Conservation (phyloP, 2,888 invertebrate species). For the Synergus umbraculus region DNA sequence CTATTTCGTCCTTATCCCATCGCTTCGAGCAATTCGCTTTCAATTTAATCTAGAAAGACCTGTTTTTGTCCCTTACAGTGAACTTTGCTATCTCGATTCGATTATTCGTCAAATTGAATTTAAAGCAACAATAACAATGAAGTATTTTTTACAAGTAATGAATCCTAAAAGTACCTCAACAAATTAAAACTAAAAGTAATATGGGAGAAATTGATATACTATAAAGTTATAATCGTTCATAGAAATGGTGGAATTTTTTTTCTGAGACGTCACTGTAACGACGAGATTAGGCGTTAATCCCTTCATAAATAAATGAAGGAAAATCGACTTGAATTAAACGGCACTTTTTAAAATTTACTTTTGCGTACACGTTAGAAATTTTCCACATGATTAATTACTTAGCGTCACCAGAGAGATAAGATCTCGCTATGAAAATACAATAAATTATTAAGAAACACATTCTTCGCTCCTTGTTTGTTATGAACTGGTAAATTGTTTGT, state of each 20-base stretch:
- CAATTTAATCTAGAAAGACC: not conserved
- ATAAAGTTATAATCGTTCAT: not conserved
- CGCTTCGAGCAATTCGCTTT: constrained; percentile 7
- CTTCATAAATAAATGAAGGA: not conserved
- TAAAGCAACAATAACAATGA: not conserved
- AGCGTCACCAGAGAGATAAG: constrained; percentile 24
- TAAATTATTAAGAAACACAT: constrained; percentile 21
- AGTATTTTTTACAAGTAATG: not conserved
- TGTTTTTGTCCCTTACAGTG: not conserved
- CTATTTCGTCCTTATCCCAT: not conserved
- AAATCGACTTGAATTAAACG: not conserved
- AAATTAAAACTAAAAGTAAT: too few species aligned
- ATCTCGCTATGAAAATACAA: constrained; percentile 27
- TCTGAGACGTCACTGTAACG: not conserved
- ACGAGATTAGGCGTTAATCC: not conserved
- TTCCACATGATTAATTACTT: constrained; percentile 1
- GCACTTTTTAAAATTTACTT: not conserved
- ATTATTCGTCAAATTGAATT: not conserved
- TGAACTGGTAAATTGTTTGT: not conserved
- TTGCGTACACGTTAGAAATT: not conserved
- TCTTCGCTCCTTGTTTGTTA: not conserved
- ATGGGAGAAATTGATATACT: too few species aligned
- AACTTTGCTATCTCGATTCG: not conserved
- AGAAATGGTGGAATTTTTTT: not conserved
- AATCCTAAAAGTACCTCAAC: too few species aligned